Evolutionary conservation across 2,797 vertebrate species (phyloP).

Genomic region (Anolis apletophallus): DNA sequence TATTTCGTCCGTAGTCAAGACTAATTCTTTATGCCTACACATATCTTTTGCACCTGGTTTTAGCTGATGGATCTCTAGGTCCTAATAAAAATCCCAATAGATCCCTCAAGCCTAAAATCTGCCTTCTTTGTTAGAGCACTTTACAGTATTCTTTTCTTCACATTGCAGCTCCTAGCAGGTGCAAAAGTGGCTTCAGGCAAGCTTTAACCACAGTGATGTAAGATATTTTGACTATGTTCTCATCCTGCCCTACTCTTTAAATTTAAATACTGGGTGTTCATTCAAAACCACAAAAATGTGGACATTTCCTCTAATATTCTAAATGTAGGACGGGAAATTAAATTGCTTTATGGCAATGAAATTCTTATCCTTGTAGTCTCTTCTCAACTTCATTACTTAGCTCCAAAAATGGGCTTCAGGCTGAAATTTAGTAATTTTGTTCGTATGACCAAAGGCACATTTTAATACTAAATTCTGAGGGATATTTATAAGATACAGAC

Average conservation of each 20-base stretch:
- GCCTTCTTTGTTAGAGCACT: not conserved
- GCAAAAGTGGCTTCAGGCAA: constrained; percentile 10
- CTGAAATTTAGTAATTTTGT: constrained; percentile 36
- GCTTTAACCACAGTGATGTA: constrained; percentile 13
- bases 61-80: not conserved
- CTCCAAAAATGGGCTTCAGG: constrained; percentile 30
- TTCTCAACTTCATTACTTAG: constrained; percentile 28
- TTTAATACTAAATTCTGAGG: constrained; percentile 21
- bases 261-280: not conserved
- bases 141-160: not conserved
- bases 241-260: constrained; percentile 13
- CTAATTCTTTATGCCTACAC: not conserved
- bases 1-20: not conserved
- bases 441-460: constrained; percentile 19
- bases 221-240: not conserved
- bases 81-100: not conserved
- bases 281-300: constrained; percentile 33
- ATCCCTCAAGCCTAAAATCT: not conserved
- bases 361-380: constrained; percentile 30
- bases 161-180: constrained; percentile 15
- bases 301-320: not conserved
- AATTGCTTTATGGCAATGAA: constrained; percentile 8
- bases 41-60: not conserved
- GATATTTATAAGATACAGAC: not conserved
- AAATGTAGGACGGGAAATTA: constrained; percentile 6